Evolutionary conservation across 2,888 invertebrate genomes (phyloP), one percentile per base, ranked within the genome.

Genomic region (Drosophila peninsularis): DNA sequence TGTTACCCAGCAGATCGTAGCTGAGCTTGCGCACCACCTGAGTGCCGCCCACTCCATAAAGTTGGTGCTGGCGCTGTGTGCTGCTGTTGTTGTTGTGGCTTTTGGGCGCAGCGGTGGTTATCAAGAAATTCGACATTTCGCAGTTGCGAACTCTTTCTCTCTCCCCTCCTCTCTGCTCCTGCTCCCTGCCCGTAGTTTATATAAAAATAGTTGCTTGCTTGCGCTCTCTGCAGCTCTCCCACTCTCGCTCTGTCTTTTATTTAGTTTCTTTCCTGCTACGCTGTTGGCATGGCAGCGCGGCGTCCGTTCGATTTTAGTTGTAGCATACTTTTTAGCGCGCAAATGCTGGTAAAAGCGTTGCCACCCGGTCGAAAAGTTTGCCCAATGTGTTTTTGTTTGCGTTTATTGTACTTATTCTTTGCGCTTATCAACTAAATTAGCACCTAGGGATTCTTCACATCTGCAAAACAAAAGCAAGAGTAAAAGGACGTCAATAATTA

Each of bases 391-490:
- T 13, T 11, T 61, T 21, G 50, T 27, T 42, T 53, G 50, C 42
- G 13, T 57, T 71, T 87, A 86, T 88, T 89, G 78, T 78, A 75
- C 76, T 85, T 49, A 75, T 58, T 75, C 72, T 88, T 90, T 85
- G 71, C 71, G 74, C 92, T 90, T 92, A 92, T 90, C 83, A 84
- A 89, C 91, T 91, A 92, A 91, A 91, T 92, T 91, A 91, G 91
- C 91, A 91, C 92, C 91, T 91, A 91, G 82, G 90, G 91, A 92
- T 91, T 92, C 84, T 91, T 91, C 90, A 90, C 90, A 92, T 91
- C 91, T 91, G 91, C 53, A 91, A 65, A 45, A 62, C 32, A 60
- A 19, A 24, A 5, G 24, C 3, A 60, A 60, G 21, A 57, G 62
- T 61, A 10, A 57, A 19, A 32, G 30, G 54, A 36, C n/a, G 49